Evolutionary conservation across 2,797 vertebrate species (phyloP).

Genomic region (Uromys caudimaculatus): DNA sequence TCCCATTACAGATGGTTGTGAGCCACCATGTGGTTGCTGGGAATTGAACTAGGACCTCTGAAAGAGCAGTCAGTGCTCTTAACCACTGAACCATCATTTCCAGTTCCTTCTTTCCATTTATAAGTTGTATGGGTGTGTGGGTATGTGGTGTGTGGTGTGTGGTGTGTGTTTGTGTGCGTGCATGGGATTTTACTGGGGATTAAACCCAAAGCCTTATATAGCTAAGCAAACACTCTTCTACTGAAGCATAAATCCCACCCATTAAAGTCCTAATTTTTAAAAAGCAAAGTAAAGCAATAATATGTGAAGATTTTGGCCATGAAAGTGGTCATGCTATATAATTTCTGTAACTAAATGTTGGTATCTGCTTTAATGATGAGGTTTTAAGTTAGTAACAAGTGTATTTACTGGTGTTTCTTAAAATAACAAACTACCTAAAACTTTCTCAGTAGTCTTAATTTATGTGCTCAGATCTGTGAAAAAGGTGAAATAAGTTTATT

Average conservation of each 20-base stretch:
- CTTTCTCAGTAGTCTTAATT: neutral
- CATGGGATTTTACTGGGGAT: neutral
- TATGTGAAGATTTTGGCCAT: conserved; percentile 30
- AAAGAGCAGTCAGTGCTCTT: no score
- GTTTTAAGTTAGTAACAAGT: conserved; percentile 37
- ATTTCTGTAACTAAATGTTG: neutral
- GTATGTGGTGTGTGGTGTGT: neutral
- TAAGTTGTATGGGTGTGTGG: no score
- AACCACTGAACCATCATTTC: no score
- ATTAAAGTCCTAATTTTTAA: conserved; percentile 14
- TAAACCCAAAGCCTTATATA: neutral
- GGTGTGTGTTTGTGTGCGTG: fast-evolving
- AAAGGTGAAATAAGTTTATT: neutral
- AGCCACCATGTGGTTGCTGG: no score
- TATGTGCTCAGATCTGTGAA: neutral
- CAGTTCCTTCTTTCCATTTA: no score
- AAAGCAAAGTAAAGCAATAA: conserved; percentile 26
- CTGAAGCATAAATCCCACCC: neutral
- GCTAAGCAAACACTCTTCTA: neutral
- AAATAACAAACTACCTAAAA: conserved; percentile 35
- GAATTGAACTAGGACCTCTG: no score
- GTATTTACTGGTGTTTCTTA: conserved; percentile 28
- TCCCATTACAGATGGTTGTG: no score
- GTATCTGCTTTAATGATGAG: neutral
- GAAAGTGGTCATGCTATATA: conserved; percentile 4